Percentiles rank a stretch among this genome's conserved stretches.
Evolutionary conservation across 2,113 vertebrate species (phyloP).

Genomic region (Aldabrachelys gigantea): DNA sequence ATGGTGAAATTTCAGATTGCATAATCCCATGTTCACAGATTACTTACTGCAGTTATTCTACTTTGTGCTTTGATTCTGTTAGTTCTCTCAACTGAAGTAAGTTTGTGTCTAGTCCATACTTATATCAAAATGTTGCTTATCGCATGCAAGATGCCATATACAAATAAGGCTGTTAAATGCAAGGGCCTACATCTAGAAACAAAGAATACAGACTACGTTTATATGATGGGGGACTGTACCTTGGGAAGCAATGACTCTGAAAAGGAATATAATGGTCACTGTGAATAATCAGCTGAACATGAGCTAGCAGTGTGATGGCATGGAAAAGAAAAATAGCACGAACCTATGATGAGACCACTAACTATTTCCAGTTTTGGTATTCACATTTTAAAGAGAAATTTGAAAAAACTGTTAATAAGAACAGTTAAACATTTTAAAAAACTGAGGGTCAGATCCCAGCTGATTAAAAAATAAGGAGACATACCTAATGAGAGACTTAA

Average conservation of each 20-base stretch:
- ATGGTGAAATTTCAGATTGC: conserved; percentile 37
- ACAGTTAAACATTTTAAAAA: background rate
- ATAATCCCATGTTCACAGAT: conserved; percentile 26
- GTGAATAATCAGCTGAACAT: too few species aligned
- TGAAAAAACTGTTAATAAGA: background rate
- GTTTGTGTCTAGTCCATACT: background rate
- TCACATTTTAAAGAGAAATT: background rate
- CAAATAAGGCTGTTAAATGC: too few species aligned
- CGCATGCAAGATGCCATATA: background rate
- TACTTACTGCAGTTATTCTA: conserved; percentile 41
- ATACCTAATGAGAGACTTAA: fast-evolving
- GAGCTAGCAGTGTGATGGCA: too few species aligned
- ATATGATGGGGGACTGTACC: too few species aligned
- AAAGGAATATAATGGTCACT: too few species aligned
- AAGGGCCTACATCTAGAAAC: too few species aligned
- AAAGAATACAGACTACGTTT: too few species aligned
- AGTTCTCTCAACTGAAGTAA: background rate
- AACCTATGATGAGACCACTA: too few species aligned
- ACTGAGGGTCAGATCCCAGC: too few species aligned
- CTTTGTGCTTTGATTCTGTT: background rate
- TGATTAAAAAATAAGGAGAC: background rate
- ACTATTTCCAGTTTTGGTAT: background rate
- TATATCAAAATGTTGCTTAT: background rate
- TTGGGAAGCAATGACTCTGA: too few species aligned
- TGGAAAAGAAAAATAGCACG: too few species aligned